Base-by-base conservation (phyloP, 2,888 invertebrate species). In the Toxonevra muliebris region DNA sequence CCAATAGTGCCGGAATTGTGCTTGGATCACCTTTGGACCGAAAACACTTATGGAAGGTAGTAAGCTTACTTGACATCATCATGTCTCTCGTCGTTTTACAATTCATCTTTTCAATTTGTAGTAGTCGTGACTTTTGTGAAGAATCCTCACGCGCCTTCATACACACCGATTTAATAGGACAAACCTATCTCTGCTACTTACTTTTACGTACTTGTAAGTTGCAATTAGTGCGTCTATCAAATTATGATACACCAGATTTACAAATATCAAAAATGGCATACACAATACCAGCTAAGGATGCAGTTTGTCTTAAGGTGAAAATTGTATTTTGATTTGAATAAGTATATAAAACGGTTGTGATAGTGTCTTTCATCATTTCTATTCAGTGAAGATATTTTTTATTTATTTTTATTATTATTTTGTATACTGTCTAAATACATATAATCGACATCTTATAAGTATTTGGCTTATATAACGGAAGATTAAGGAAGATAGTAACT, bases 21-120 rank as follows among this genome's bases (percentile, higher is more conserved):
- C 78, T 87, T 97, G 55, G 96, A 97, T 75, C 92, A 93, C 79
- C 86, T 96, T 13, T 97, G 97, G 97, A 93, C 93, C 0, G 97
- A 97, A 77, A 90, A 87, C 69, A 86, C 80, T 75, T 71, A 77
- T 84, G 72, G 88, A 86, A 81, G 55, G 87, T 88, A 69, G 80
- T 87, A 30, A 30, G 30, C 30, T 30, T 30, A 30, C 30, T 86
- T 57, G 2, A 9, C 0, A 0, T n/a, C 12, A 42, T 40, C 12
- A 11, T 15, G 19, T 12, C 9, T 19, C 9, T 45, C 15, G 9
- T 13, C 19, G n/a, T 30, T 42, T 50, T n/a, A 50, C 15, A 20
- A 17, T 58, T 13, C 40, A 8, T 40, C 15, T 13, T 17, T n/a
- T 40, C 15, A n/a, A 45, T 30, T 13, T 55, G 1, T 53, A 82